These are phyloP conservation scores for Marisa cornuarietis DNA, from an alignment of 1,140 invertebrate genomes.

Conservation along the genomic window DNA sequence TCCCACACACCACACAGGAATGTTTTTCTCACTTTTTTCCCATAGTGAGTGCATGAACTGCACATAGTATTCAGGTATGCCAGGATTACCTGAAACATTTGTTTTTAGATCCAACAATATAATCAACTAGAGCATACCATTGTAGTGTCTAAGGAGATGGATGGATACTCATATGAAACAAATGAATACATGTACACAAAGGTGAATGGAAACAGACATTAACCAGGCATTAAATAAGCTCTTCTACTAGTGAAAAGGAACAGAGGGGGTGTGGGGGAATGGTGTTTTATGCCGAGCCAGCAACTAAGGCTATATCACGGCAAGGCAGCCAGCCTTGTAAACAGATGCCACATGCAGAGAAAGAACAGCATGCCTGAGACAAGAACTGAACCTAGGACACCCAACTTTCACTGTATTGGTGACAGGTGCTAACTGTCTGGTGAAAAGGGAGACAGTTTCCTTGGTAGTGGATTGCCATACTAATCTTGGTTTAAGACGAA, in stretches of 20 bases:
- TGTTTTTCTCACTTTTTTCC: conserved; percentile 66
- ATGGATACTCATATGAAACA: not conserved
- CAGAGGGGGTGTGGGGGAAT: not conserved
- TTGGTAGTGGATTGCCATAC: not conserved
- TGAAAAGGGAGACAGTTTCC: too few relatives aligned
- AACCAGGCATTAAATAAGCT: not conserved
- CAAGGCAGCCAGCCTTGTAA: too few relatives aligned
- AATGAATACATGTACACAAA: not conserved
- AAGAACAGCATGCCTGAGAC: too few relatives aligned
- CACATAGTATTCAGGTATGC: conserved; percentile 77
- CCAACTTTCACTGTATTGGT: too few relatives aligned
- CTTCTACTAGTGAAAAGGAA: too few relatives aligned
- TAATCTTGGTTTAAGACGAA: too few relatives aligned
- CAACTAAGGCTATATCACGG: too few relatives aligned
- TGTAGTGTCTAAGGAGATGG: not conserved
- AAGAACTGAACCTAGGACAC: too few relatives aligned
- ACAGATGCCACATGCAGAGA: too few relatives aligned
- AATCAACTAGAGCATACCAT: not conserved
- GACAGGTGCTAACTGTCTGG: too few relatives aligned
- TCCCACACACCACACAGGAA: conserved; percentile 79
- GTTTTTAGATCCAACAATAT: not conserved
- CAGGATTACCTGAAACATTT: conserved; percentile 74
- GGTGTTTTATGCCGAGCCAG: too few relatives aligned
- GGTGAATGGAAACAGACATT: not conserved
- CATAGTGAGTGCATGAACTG: conserved; percentile 76